Conservation (phyloP, 2,113 vertebrate species). For the Ranitomeya variabilis region DNA sequence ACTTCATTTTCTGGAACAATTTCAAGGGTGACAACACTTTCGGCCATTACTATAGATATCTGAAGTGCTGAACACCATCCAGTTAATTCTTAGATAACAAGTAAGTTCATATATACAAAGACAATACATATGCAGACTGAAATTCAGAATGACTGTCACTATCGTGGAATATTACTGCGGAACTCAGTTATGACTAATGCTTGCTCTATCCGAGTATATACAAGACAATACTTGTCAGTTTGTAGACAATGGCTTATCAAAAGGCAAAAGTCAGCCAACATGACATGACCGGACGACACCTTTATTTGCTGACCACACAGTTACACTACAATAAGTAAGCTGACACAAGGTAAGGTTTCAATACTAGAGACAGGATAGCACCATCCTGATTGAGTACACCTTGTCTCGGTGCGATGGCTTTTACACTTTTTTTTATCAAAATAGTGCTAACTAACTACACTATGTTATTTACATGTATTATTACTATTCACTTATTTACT, state of each 20-base stretch:
- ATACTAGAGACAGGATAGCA: too few relatives aligned
- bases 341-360: too few relatives aligned
- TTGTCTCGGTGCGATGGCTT: too few relatives aligned
- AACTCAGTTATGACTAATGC: slow-evolving; percentile 18
- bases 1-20: too few relatives aligned
- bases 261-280: not conserved
- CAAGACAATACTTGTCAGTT: not conserved
- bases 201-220: not conserved
- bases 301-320: slow-evolving; percentile 33
- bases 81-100: not conserved
- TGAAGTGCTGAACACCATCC: not conserved
- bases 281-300: not conserved
- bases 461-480: too few relatives aligned
- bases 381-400: too few relatives aligned
- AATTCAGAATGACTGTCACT: not conserved
- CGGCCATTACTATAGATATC: too few relatives aligned
- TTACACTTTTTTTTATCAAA: too few relatives aligned
- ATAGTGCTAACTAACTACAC: too few relatives aligned
- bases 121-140: not conserved
- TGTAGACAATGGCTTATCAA: slow-evolving; percentile 19
- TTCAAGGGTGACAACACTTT: too few relatives aligned
- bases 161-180: not conserved
- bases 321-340: not conserved
- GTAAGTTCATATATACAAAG: not conserved
- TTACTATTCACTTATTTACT: too few relatives aligned